Evolutionary conservation across 2,797 vertebrate genomes (phyloP).

Genomic region (Sebastes miniatus): DNA sequence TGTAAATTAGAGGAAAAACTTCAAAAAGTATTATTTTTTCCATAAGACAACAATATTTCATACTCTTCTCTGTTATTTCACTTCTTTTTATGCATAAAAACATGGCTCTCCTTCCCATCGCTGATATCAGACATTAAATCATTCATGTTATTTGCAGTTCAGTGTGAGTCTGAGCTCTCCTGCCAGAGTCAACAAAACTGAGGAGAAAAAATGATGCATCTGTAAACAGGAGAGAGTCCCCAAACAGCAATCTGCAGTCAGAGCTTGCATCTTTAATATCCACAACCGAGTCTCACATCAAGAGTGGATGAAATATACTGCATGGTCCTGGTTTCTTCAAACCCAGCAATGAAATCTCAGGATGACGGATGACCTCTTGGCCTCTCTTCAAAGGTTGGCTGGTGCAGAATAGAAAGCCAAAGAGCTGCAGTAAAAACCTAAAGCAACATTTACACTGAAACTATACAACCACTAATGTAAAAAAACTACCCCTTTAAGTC

Average conservation of each 20-base stretch:
- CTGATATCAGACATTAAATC: constrained; percentile 40
- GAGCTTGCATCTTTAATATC: constrained; percentile 14
- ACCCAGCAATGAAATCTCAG: constrained; percentile 26
- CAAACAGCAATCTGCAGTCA: constrained; percentile 6
- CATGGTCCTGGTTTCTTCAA: constrained; percentile 25
- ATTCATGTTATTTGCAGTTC: constrained; percentile 22
- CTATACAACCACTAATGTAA: neutral
- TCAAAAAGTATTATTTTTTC: constrained; percentile 22
- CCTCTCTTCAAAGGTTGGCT: constrained; percentile 31
- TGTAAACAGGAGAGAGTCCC: constrained; percentile 39
- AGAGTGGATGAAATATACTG: neutral
- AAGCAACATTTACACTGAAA: constrained; percentile 33
- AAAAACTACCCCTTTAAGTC: neutral
- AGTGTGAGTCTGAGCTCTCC: neutral
- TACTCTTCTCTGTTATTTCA: neutral
- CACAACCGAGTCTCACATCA: constrained; percentile 18
- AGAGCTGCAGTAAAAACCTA: constrained; percentile 26
- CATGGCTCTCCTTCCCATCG: neutral
- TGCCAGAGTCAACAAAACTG: constrained; percentile 48
- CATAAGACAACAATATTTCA: constrained; percentile 10
- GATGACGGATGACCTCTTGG: constrained; percentile 64
- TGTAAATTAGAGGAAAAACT: neutral
- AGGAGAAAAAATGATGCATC: constrained; percentile 36
- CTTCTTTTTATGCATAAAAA: neutral
- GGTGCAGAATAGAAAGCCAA: constrained; percentile 14